These are phyloP conservation scores for Ahaetulla prasina DNA, from an alignment of 2,113 vertebrate genomes.

Conservation along the genomic window DNA sequence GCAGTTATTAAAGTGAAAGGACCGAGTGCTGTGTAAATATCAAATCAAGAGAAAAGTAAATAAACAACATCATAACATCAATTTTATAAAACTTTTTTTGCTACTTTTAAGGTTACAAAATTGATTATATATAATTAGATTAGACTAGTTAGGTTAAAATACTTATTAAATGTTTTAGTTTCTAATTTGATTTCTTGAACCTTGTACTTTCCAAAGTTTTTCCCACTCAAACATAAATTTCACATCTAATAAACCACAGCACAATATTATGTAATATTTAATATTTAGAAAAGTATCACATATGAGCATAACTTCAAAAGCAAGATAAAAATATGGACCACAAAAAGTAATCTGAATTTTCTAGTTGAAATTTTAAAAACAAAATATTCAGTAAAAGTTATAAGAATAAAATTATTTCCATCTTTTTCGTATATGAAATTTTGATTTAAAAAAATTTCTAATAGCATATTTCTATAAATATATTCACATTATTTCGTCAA, in stretches of 20 bases:
- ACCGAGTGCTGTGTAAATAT: conserved; percentile 36
- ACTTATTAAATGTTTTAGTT: not conserved
- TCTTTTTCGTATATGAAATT: not conserved
- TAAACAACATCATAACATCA: conserved; percentile 54
- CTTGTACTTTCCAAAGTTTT: not conserved
- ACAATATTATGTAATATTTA: not conserved
- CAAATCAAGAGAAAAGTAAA: conserved; percentile 48
- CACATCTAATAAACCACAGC: not conserved
- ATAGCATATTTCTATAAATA: not conserved
- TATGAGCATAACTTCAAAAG: not conserved
- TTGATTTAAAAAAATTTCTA: not conserved
- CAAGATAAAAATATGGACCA: not conserved
- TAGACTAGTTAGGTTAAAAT: not conserved
- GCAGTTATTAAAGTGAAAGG: conserved; percentile 33
- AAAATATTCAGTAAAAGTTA: not conserved
- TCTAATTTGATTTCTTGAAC: not conserved
- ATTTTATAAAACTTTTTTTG: conserved; percentile 33
- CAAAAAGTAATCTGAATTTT: not conserved
- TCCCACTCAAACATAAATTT: not conserved
- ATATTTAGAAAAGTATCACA: not conserved
- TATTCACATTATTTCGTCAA: not conserved
- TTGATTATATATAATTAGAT: not conserved
- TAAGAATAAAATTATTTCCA: not conserved
- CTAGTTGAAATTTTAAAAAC: not conserved
- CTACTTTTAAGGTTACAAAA: not conserved